Evolutionary conservation across 2,113 vertebrate genomes (phyloP), one percentile per base, ranked within the genome.

Genomic region (Melanotaenia duboulayi): DNA sequence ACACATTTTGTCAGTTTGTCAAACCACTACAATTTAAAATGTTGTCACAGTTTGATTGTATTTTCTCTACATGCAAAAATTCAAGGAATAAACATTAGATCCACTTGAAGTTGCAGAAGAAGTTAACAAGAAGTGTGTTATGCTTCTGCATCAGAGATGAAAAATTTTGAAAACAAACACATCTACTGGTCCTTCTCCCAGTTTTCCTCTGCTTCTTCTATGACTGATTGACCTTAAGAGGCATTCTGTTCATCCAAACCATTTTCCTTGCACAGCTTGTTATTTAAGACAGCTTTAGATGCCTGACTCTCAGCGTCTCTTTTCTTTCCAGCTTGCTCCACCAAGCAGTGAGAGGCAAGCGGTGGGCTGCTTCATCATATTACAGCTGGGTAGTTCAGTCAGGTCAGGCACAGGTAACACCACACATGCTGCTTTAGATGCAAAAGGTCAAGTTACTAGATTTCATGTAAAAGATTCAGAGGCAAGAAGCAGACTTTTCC

Each of bases 231-330:
- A 77, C 54, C 80, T 84, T 59, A 67, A 0, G 61, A 72, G 77
- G 23, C 35, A 54, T 81, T 76, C 20, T n/a, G 3, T 25, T 52
- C 44, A 72, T 6, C 19, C 55, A 68, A 74, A 66, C 60, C 19
- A 16, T 74, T 82, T 80, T 51, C 23, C 28, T 42, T 37, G 28
- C 44, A 66, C 49, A 6, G 89, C 90, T 79, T 91, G 89, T 91
- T 85, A 92, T 91, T 87, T 80, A 87, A 92, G 78, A 65, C 62
- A 17, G 14, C 65, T 39, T 77, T 62, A 73, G 77, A 87, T 71
- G 87, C 81, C 81, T 76, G 74, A 85, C 28, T 81, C 65, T 58
- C 49, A 4, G 89, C 84, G 73, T 83, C 77, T 78, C 74, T 73
- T 80, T 70, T 59, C 71, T 71, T 61, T 54, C 71, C 58, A 39